Evolutionary conservation across 2,113 vertebrate genomes (phyloP), one percentile per base, ranked within the genome.

Genomic region (Alosa alosa): DNA sequence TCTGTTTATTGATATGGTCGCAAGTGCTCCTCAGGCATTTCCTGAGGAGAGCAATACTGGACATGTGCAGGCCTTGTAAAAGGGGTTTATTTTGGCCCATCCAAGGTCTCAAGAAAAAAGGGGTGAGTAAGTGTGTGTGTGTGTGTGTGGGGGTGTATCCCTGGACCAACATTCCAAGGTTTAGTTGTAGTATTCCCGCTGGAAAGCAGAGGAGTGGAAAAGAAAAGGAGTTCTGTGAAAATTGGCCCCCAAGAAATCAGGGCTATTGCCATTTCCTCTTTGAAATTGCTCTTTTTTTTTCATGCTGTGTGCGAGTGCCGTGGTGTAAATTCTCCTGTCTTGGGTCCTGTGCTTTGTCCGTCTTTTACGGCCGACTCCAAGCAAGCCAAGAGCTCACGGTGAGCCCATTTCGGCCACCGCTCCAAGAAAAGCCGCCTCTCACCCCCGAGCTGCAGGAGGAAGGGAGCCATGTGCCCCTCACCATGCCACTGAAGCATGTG

Each of bases 41-140:
- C 94, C 94, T 93, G 91, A 93, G 88, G 64, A 84, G 85, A 90
- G 88, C 91, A 90, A 90, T 88, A 89, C 91, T 91, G 91, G 91
- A 94, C 94, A 93, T 94, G 92, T 91, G 91, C 91, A 82, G 86
- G 84, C 89, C 89, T 92, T 94, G 93, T 93, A 93, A 91, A 91
- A 87, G 83, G 39, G 86, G 91, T 94, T 95, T 95, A 91, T 93
- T 95, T 95, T 95, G 94, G 93, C 94, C 91, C 91, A 85, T 91
- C 87, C 3, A 72, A 90, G 85, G 85, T 91, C 88, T 83, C 89
- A 87, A 52, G 89, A 87, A 83, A 0, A 25, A 57, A 81, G 83
- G 78, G 50, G 72, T 78, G 36, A 17, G 72, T 78, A 10, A 15
- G 31, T 78, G 72, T 78, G 72, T 39, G 72, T 39, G 72, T 39